A percentile compares a stretch with the other conserved stretches of the same genome.
Evolutionary conservation across 1,140 invertebrate genomes (phyloP).

Genomic region (Drosophila fuyamai): DNA sequence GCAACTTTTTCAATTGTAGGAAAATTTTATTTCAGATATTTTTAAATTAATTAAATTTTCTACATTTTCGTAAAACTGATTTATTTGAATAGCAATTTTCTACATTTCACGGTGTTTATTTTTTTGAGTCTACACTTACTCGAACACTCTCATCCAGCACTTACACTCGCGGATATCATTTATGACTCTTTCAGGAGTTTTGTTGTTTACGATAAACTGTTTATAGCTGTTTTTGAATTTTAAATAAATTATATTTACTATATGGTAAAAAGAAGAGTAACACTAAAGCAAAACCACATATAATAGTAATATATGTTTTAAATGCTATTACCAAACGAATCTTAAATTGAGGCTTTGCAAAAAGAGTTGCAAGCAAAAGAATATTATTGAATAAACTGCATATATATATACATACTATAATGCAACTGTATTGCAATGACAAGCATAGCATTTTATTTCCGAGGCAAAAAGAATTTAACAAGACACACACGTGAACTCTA

Average conservation of each 20-base stretch:
- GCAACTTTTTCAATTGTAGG: no score
- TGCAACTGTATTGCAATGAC: conserved; percentile 72
- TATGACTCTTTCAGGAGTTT: conserved; percentile 73
- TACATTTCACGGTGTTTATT: no score
- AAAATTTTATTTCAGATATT: no score
- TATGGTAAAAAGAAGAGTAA: conserved; percentile 46
- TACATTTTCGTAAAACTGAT: no score
- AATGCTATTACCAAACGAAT: conserved; percentile 70
- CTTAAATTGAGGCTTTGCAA: conserved; percentile 45
- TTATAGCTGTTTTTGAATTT: conserved; percentile 83
- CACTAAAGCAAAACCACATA: conserved; percentile 51
- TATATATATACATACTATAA: conserved; percentile 49
- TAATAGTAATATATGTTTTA: conserved; percentile 74
- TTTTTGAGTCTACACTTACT: conserved; percentile 1
- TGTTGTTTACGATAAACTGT: conserved; percentile 69
- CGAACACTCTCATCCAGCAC: conserved; percentile 23
- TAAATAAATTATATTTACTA: conserved; percentile 82
- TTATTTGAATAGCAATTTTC: no score
- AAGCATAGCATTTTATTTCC: conserved; percentile 74
- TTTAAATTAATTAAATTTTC: no score
- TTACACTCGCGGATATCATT: conserved; percentile 60
- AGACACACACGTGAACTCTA: conserved; percentile 16
- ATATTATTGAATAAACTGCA: conserved; percentile 73
- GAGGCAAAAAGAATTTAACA: conserved; percentile 57
- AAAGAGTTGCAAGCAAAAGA: conserved; percentile 38